Evolutionary conservation across 1,140 invertebrate species (phyloP), one percentile per base, ranked within the genome.

Genomic region (Cotesia typhae): DNA sequence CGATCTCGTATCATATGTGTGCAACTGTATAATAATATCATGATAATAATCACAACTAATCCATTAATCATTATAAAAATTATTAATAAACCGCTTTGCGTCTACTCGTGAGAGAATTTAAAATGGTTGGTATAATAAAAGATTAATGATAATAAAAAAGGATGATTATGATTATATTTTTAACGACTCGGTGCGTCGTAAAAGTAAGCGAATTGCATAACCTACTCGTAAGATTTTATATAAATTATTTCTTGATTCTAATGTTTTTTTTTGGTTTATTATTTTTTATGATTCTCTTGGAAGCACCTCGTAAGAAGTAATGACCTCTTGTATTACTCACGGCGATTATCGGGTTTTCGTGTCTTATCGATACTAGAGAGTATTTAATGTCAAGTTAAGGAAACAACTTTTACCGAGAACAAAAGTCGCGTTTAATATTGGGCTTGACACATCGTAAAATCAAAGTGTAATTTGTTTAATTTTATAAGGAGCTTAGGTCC

Each of bases 331-430:
- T 28, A 4, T 63, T 14, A 63, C 10, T n/a, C 28, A 37, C 5
- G 10, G 9, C 35, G 28, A 71, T 75, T 75, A 75, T 75, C 70
- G 70, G 74, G 57, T 75, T 71, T 75, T 75, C 74, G 74, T 75
- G 74, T 75, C 74, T 75, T 75, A 75, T 75, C 74, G 65, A 12
- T n/a, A 61, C 64, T 4, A 6, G 41, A 47, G 4, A 63, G 28
- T 63, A 37, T 9, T 59, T 59, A 59, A 20, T 59, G 57, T 59
- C 4, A 9, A 28, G 28, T 28, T 28, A 28, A 6, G 66, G 41
- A 65, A 61, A 63, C 61, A 35, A 41, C 70, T 36, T 65, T 51
- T 55, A 51, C 35, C 53, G 52, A 59, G 59, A 28, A 53, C 17
- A 37, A 68, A 68, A 64, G 28, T 10, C 9, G 10, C 41, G 41